Evolutionary conservation across 2,888 invertebrate species (phyloP).

Genomic region (Tipula lateralis): DNA sequence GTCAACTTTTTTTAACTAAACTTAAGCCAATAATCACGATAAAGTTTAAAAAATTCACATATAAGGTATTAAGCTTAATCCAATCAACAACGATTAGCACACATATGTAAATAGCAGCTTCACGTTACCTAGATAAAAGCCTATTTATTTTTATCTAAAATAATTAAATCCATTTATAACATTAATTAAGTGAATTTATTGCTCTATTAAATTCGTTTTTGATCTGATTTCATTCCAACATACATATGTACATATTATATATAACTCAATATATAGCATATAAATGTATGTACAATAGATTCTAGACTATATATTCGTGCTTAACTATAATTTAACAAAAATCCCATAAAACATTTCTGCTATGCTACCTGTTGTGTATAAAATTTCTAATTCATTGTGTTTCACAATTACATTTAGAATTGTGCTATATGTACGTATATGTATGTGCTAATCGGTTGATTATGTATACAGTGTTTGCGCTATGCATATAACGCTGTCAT

Average conservation of each 20-base stretch:
- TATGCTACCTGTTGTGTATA: neutral
- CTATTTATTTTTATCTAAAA: neutral
- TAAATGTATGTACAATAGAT: neutral
- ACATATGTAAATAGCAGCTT: neutral
- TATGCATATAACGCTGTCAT: neutral
- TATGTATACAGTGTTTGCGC: neutral
- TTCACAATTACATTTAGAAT: neutral
- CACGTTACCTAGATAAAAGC: neutral
- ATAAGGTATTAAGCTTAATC: neutral
- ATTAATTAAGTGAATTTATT: conserved; percentile 19
- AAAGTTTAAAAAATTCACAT: too few species aligned
- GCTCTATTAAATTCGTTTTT: neutral
- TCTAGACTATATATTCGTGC: neutral
- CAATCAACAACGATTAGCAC: neutral
- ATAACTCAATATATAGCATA: neutral
- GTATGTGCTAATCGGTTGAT: neutral
- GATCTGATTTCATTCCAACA: neutral
- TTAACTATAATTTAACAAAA: neutral
- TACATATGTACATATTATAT: neutral
- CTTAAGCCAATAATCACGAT: too few species aligned
- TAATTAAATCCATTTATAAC: conserved; percentile 6
- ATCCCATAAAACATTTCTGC: neutral
- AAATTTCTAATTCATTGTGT: neutral
- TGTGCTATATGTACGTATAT: neutral
- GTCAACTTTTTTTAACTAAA: too few species aligned